Base-by-base conservation (phyloP, 2,797 vertebrate species). In the Pseudotriccus pelzelni region DNA sequence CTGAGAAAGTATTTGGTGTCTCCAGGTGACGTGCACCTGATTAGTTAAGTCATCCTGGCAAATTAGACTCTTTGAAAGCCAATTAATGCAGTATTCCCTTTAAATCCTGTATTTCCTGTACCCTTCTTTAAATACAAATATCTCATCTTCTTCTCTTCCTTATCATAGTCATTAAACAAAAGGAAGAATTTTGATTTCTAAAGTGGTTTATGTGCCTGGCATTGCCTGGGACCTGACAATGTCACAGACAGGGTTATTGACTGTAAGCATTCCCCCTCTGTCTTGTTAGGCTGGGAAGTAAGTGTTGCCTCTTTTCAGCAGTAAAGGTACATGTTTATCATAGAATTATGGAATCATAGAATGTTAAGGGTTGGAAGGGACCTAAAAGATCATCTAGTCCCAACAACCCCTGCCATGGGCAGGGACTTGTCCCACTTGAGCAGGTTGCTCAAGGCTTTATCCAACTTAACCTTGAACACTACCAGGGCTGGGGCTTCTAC, bases 261-360 rank as follows among this genome's bases (percentile, higher is more conserved):
- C 49, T 0, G 0, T 11, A 10, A 82, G 0, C 0, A 0, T 64
- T 79, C 4, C 3, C 44, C 15, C 16, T 52, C 56, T 5, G 60
- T 17, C 28, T 83, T 3, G 5, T 63, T 21, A 28, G 21, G 3
- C 46, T 25, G 25, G 50, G 28, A 75, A n/a, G 62, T 16, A 23
- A 16, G 17, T 16, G 24, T n/a, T 44, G 69, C 15, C 21, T 68
- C 66, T 62, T 64, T 46, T 37, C 55, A 47, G 66, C 23, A 14
- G 23, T 5, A 5, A 6, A 19, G 25, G 5, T 23, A 32, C 15
- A 23, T 1, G 0, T 66, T 49, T 55, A 16, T 46, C 14, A 58
- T 2, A 41, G n/a, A 52, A 34, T 46, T 21, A 25, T 39, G n/a
- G 30, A 52, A 34, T 46, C 25, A 25, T 34, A 41, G 30, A 70